Conservation (phyloP, 2,888 invertebrate species). For the Pristionchus fissidentatus region DNA sequence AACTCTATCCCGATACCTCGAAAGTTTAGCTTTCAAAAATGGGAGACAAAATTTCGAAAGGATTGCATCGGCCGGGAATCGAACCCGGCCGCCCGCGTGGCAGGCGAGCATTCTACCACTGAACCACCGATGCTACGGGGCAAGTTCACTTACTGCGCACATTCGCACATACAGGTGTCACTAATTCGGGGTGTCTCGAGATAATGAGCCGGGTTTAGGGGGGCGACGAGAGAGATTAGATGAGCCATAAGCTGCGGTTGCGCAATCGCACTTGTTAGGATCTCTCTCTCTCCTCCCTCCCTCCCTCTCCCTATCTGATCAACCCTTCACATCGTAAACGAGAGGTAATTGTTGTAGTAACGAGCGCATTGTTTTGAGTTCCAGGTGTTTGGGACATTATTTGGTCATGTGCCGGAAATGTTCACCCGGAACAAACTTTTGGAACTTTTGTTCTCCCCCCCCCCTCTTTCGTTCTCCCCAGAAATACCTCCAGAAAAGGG, state of each 20-base stretch:
- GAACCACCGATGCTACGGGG: slow-evolving; percentile 65
- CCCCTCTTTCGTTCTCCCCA: not conserved
- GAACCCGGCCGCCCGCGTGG: slow-evolving; percentile 73
- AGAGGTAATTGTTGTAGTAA: not conserved
- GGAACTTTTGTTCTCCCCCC: not conserved
- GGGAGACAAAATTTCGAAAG: no score
- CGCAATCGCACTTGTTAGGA: slow-evolving; percentile 1
- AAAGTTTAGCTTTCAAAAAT: no score
- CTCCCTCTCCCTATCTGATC: not conserved
- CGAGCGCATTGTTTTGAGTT: not conserved
- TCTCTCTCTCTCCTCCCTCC: not conserved
- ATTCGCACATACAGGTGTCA: not conserved
- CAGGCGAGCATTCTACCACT: slow-evolving; percentile 74
- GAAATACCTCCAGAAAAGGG: no score
- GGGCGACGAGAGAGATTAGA: not conserved
- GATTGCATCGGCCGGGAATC: no score
- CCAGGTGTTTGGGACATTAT: not conserved
- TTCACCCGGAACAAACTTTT: not conserved
- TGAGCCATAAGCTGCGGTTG: slow-evolving; percentile 26
- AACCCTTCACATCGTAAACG: not conserved
- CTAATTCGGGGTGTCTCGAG: slow-evolving; percentile 5
- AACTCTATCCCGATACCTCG: no score
- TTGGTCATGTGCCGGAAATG: not conserved
- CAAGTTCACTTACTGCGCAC: not conserved
- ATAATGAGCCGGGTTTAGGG: not conserved